Conservation (phyloP, 2,888 invertebrate species). For the Pherbina coryleti region DNA sequence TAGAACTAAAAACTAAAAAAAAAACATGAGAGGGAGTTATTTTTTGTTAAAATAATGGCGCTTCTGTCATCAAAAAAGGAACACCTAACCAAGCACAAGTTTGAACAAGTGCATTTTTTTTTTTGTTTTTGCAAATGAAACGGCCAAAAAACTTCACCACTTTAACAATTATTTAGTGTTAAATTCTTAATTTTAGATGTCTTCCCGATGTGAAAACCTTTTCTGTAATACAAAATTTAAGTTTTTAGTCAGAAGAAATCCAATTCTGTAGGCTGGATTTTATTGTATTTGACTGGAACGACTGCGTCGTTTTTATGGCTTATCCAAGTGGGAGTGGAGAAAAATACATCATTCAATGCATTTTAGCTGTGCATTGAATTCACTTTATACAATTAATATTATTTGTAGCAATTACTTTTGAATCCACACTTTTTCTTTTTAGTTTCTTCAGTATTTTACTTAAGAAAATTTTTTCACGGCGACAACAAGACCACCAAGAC, state of each 20-base stretch:
- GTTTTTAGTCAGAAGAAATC: neutral
- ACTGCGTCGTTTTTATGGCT: no score
- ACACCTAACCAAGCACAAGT: neutral
- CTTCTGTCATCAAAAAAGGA: neutral
- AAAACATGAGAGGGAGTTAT: neutral
- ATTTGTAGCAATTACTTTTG: neutral
- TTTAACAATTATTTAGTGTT: neutral
- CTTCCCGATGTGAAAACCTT: no score
- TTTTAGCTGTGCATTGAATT: no score
- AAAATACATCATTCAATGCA: neutral
- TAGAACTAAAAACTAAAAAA: neutral
- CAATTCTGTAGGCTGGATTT: no score
- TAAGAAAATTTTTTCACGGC: conserved; percentile 20
- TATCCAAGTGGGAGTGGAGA: no score
- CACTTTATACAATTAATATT: neutral
- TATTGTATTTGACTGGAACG: no score
- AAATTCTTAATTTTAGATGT: no score
- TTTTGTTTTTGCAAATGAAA: neutral
- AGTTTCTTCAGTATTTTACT: neutral
- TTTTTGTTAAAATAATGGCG: conserved; percentile 11
- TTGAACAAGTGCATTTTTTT: conserved; percentile 13
- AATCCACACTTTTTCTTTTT: conserved; percentile 7
- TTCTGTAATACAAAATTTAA: neutral
- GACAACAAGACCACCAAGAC: neutral
- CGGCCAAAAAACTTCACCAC: neutral